Conservation (phyloP, 2,888 invertebrate species). For the Theodoxus fluviatilis region DNA sequence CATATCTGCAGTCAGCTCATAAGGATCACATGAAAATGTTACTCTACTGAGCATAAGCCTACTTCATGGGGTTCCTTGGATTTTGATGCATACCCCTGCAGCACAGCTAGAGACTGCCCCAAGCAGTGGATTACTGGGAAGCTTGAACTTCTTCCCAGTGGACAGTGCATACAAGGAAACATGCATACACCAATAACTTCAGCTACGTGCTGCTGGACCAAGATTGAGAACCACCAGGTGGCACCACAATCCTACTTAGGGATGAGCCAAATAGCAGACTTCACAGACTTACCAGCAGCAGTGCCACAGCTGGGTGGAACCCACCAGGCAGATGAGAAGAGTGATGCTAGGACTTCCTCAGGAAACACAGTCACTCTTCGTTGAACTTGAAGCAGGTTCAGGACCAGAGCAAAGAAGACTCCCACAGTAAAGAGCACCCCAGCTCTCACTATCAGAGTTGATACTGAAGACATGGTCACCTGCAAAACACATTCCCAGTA, state of each 20-base stretch:
- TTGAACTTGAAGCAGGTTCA: slow-evolving; percentile 64
- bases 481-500: not conserved
- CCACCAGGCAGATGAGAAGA: slow-evolving; percentile 66
- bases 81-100: too few relatives aligned
- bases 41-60: too few relatives aligned
- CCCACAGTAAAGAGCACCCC: slow-evolving; percentile 62
- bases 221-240: not conserved
- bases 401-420: slow-evolving; percentile 63
- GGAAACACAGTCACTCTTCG: slow-evolving; percentile 54
- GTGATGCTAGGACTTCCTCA: slow-evolving; percentile 53
- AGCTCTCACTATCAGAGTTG: slow-evolving; percentile 42
- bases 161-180: too few relatives aligned
- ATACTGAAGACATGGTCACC: slow-evolving; percentile 38
- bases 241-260: not conserved
- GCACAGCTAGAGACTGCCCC: too few relatives aligned
- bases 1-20: too few relatives aligned
- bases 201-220: too few relatives aligned
- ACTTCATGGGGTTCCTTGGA: too few relatives aligned
- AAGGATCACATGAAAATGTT: too few relatives aligned
- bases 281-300: slow-evolving; percentile 60
- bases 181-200: too few relatives aligned
- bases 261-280: not conserved
- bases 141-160: too few relatives aligned
- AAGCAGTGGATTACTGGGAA: too few relatives aligned
- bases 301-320: slow-evolving; percentile 64